phyloP scores from a whole-genome alignment of 2,888 invertebrate species.

The Pristionchus mayeri region DNA sequence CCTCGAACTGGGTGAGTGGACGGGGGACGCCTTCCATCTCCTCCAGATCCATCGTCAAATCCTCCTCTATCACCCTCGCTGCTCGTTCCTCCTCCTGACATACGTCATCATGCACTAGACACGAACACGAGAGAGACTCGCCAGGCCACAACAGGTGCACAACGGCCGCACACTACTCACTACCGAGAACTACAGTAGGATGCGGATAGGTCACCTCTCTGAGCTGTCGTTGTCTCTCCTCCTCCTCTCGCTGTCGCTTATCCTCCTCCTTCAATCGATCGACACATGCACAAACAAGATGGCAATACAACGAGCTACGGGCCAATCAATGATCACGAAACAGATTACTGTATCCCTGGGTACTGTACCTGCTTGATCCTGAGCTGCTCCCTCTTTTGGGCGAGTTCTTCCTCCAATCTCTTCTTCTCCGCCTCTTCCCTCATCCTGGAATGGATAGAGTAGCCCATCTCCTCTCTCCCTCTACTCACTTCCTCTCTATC shows the following conservation, averaged over 20 bases:
- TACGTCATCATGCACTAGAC: background rate
- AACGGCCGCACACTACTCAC: background rate
- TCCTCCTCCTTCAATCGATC: conserved; percentile 37
- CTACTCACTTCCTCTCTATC: conserved; percentile 11
- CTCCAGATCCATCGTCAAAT: background rate
- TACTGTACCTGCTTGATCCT: conserved; percentile 30
- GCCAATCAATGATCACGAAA: background rate
- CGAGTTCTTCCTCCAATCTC: background rate
- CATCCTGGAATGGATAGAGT: background rate
- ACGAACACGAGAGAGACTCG: background rate
- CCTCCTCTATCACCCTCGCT: background rate
- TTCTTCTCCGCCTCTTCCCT: conserved; percentile 30
- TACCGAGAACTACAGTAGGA: background rate
- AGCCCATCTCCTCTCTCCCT: background rate
- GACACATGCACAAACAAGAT: conserved; percentile 21
- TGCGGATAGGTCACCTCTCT: background rate
- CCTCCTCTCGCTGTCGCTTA: background rate
- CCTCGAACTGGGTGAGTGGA: background rate
- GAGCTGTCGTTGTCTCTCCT: conserved; percentile 33
- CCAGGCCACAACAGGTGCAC: too few relatives aligned
- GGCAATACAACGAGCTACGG: background rate
- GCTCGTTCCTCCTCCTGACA: conserved; percentile 42
- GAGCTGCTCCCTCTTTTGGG: background rate
- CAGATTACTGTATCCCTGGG: background rate
- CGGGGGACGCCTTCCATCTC: background rate